Conservation (phyloP, 1,140 invertebrate species). For the Drosophila kanapiae region DNA sequence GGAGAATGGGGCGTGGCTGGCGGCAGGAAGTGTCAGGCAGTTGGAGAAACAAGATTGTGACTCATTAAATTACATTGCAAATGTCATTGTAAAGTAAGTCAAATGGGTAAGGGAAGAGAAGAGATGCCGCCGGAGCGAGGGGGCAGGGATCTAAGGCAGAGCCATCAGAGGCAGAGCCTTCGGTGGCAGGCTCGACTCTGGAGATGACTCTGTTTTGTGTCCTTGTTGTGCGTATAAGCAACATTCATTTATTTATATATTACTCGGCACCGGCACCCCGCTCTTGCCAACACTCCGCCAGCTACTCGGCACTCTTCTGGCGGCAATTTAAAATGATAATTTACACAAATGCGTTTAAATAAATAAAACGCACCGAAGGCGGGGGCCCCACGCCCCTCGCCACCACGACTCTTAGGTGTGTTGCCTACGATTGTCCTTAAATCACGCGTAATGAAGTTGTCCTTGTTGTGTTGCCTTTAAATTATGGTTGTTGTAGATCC, state of each 20-base stretch:
- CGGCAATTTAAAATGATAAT: slow-evolving; percentile 84
- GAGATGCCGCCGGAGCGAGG: background rate
- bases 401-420: slow-evolving; percentile 58
- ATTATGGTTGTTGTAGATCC: slow-evolving; percentile 47
- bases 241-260: slow-evolving; percentile 84
- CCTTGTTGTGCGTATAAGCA: slow-evolving; percentile 61
- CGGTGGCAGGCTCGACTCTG: slow-evolving; percentile 33
- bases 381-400: background rate
- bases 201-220: slow-evolving; percentile 43
- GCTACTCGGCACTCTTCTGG: slow-evolving; percentile 25
- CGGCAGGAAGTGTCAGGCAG: slow-evolving; percentile 77
- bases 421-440: slow-evolving; percentile 82
- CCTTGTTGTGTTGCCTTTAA: slow-evolving; percentile 57
- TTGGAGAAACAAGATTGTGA: slow-evolving; percentile 80
- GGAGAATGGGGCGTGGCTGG: background rate
- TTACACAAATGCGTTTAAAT: slow-evolving; percentile 84
- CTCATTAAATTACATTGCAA: slow-evolving; percentile 84
- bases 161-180: slow-evolving; percentile 5
- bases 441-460: slow-evolving; percentile 85
- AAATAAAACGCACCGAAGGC: slow-evolving; percentile 73
- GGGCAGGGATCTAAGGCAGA: slow-evolving; percentile 19
- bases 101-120: slow-evolving; percentile 39
- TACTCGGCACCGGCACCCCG: slow-evolving; percentile 60
- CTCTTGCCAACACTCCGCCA: background rate
- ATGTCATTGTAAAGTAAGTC: slow-evolving; percentile 82